phyloP scores from a whole-genome alignment of 2,113 vertebrate genomes.

The Oostethus manadensis region DNA sequence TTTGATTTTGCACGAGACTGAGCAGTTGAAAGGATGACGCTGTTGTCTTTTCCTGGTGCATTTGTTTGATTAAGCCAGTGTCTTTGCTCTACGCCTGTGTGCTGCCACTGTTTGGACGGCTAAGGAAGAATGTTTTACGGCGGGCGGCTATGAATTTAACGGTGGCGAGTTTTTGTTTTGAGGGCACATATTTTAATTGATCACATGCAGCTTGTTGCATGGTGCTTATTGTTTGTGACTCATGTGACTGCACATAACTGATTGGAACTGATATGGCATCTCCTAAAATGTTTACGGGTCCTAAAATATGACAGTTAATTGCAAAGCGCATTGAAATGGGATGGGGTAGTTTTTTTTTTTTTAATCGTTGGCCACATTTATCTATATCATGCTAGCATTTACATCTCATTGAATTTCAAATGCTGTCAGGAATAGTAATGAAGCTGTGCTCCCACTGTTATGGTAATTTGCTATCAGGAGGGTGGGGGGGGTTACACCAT shows the following conservation, averaged over 20 bases:
- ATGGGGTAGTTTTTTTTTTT: constrained; percentile 56
- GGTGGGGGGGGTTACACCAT: constrained; percentile 25
- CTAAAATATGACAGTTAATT: constrained; percentile 28
- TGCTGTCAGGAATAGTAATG: constrained; percentile 76
- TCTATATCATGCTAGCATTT: constrained; percentile 77
- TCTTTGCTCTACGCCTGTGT: constrained; percentile 43
- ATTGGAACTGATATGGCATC: constrained; percentile 33
- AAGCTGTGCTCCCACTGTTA: constrained; percentile 76
- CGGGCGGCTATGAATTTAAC: too few relatives aligned
- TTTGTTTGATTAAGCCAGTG: constrained; percentile 26
- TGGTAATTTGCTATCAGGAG: constrained; percentile 63
- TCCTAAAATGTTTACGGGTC: constrained; percentile 16
- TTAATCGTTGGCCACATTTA: constrained; percentile 45
- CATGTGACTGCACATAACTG: not conserved
- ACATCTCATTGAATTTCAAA: constrained; percentile 82
- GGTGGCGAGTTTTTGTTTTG: constrained; percentile 27
- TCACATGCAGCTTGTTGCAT: not conserved
- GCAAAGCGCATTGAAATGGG: constrained; percentile 57
- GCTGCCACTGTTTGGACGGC: constrained; percentile 45
- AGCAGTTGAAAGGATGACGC: constrained; percentile 70
- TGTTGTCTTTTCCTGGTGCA: constrained; percentile 50
- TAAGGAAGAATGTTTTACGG: constrained; percentile 59
- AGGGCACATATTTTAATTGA: constrained; percentile 16
- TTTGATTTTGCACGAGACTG: constrained; percentile 57
- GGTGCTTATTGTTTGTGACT: not conserved